Evolutionary conservation across 35 echinoderm and acorn worm species (phyloP), one percentile per base, ranked within the genome.

Genomic region (Heliocidaris erythrogramma): DNA sequence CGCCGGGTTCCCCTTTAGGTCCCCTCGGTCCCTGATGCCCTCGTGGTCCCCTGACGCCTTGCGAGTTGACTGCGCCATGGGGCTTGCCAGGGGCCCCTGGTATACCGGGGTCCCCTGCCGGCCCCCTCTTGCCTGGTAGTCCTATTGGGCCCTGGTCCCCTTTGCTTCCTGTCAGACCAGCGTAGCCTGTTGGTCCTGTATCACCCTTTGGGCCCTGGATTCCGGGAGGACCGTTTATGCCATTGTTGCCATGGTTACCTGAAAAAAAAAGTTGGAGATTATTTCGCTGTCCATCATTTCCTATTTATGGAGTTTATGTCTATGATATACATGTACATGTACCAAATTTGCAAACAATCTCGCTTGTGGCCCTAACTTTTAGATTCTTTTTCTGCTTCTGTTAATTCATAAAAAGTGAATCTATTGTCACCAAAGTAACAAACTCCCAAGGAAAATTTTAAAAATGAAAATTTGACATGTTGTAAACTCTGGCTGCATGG

Each of bases 161-260:
- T 30, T 95, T 49, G 18, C 21, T 12, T 30, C 96, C 96, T 0
- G 18, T 27, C 27, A 47, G 18, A 47, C 96, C 96, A 6, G 17
- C 85, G 30, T 6, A 0, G 17, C 97, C 97, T 13, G 14, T 12
- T 13, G 53, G 35, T 69, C 97, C 97, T 30, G 31, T 7, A 48
- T 96, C 95, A 8, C 96, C 96, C 91, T 94, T 96, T 88, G 88
- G 86, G 5, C 98, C 98, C 60, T 90, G 86, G 0, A 49, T 24
- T 24, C 97, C 97, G 0, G 94, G 32, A 24, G 71, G 31, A 7
- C 97, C 97, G 53, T 96, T 97, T 60, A 86, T 95, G 14, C 97
- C 97, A 92, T 98, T 96, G 86, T 96, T 98, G 13, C 97, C 97
- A 88, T 98, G 95, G 93, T 94, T 97, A 30, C 97, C 97, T 93